These are phyloP conservation scores for Leptinotarsa undecemlineata DNA, from an alignment of 1,140 invertebrate genomes.

Conservation along the genomic window DNA sequence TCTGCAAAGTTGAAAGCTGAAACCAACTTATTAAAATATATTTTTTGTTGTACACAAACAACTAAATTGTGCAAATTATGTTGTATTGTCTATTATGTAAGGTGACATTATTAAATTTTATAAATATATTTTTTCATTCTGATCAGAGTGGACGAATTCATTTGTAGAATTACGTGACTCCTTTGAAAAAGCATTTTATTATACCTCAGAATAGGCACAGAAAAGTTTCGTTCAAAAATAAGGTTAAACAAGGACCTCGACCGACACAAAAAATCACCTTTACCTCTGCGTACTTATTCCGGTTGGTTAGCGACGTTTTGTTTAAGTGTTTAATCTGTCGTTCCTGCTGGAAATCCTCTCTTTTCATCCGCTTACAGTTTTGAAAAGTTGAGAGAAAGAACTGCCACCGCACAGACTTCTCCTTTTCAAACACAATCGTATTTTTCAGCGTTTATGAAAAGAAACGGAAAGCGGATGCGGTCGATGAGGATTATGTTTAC, in stretches of 20 bases:
- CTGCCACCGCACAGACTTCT: not conserved
- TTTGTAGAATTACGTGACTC: not conserved
- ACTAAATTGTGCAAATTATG: no score
- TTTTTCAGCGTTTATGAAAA: not conserved
- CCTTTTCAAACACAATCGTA: not conserved
- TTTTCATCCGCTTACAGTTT: not conserved
- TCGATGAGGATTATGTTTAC: not conserved
- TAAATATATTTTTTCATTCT: no score
- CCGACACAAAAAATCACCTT: not conserved
- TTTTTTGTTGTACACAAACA: no score
- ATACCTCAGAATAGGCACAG: not conserved
- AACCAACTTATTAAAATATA: no score
- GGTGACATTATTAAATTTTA: no score
- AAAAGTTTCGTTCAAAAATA: no score
- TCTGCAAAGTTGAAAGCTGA: no score
- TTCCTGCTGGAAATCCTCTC: not conserved
- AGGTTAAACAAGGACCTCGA: not conserved
- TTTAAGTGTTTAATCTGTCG: constrained; percentile 1
- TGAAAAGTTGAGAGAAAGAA: not conserved
- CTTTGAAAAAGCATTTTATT: not conserved
- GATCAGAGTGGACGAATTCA: no score
- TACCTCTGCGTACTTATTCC: not conserved
- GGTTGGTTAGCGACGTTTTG: not conserved
- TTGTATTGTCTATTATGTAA: no score
- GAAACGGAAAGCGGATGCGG: not conserved